Conservation (phyloP, 2,113 vertebrate species). For the Oreochromis spilurus region DNA sequence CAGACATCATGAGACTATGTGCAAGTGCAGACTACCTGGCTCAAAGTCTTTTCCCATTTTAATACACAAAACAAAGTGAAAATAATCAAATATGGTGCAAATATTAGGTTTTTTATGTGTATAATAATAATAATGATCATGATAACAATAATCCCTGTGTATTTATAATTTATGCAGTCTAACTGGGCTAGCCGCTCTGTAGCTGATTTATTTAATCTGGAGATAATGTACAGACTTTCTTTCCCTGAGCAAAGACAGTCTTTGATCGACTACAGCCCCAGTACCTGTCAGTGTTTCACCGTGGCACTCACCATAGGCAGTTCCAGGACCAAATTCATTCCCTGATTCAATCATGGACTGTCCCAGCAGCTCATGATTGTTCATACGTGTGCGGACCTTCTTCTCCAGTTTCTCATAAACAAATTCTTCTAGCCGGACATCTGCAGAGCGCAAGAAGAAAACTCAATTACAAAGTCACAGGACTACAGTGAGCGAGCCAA, state of each 20-base stretch:
- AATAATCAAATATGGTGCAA: background rate
- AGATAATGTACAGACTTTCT: background rate
- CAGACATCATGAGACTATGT: background rate
- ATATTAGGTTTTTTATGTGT: background rate
- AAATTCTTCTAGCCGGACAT: constrained; percentile 97
- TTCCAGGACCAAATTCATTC: constrained; percentile 92
- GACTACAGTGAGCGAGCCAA: constrained; percentile 28
- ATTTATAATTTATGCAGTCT: background rate
- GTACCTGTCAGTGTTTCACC: background rate
- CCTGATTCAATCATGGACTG: constrained; percentile 95
- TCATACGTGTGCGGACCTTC: constrained; percentile 89
- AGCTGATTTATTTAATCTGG: background rate
- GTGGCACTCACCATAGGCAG: constrained; percentile 86
- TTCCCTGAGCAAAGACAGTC: background rate
- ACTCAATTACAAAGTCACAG: constrained; percentile 68
- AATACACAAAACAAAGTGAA: background rate
- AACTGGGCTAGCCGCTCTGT: background rate
- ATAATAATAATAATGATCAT: too few species aligned
- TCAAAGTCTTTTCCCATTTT: background rate
- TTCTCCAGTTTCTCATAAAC: constrained; percentile 97
- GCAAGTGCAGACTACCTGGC: background rate
- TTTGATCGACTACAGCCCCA: background rate
- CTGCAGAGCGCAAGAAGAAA: constrained; percentile 66
- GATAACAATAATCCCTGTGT: background rate
- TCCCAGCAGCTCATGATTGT: constrained; percentile 92